These are phyloP conservation scores for Epinephelus fuscoguttatus DNA, from an alignment of 2,113 vertebrate species.

Conservation along the genomic window DNA sequence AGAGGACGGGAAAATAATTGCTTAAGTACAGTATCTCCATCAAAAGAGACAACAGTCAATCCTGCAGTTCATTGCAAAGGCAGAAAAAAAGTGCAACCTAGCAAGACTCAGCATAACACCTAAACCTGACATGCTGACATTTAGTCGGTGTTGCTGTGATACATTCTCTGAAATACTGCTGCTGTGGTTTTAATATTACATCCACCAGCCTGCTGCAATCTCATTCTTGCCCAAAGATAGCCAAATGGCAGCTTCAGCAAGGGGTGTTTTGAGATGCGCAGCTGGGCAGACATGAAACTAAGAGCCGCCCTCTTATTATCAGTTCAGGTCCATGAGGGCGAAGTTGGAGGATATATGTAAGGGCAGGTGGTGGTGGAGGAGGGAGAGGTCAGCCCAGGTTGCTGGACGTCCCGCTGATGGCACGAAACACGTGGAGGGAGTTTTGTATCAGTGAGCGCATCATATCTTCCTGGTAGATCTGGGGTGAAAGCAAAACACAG, in stretches of 20 bases:
- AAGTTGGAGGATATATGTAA: not conserved
- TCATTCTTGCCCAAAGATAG: not conserved
- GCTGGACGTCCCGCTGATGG: conserved; percentile 93
- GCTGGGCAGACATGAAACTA: not conserved
- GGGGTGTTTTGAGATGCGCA: conserved; percentile 12
- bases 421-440: conserved; percentile 95
- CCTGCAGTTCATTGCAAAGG: conserved; percentile 15
- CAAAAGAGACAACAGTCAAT: not conserved
- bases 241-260: not conserved
- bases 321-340: conserved; percentile 2
- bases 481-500: conserved; percentile 12
- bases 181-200: conserved; percentile 7
- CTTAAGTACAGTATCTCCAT: not conserved
- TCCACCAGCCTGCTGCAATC: not conserved
- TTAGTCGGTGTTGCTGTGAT: conserved; percentile 7
- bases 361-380: not conserved
- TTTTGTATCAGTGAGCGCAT: conserved; percentile 92
- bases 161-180: conserved; percentile 64
- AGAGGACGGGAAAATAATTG: not conserved
- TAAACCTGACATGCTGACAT: conserved; percentile 33
- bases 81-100: conserved; percentile 16
- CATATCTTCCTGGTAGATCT: conserved; percentile 94
- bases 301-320: not conserved
- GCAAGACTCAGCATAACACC: conserved; percentile 17
- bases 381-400: conserved; percentile 84